Conservation (phyloP, 1,140 invertebrate species). For the Brachionus rotundiformis region DNA sequence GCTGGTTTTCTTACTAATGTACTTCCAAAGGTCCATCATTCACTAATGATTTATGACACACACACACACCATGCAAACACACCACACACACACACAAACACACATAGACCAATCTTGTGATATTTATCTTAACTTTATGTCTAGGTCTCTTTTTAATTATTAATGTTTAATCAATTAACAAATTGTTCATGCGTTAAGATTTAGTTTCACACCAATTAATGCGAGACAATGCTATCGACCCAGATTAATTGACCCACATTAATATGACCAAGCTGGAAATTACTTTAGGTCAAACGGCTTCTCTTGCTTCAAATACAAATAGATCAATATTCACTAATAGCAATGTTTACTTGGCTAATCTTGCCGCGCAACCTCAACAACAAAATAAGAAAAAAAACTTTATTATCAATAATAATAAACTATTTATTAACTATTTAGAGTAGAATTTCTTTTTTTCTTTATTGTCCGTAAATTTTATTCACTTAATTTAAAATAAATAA, state of each 20-base stretch:
- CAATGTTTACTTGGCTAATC: no score
- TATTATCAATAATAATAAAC: no score
- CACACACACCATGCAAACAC: not conserved
- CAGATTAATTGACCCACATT: not conserved
- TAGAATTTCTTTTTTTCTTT: not conserved
- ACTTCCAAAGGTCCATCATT: no score
- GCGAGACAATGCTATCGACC: not conserved
- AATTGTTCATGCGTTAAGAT: conserved; percentile 2
- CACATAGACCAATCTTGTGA: not conserved
- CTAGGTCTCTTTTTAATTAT: not conserved
- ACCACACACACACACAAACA: not conserved
- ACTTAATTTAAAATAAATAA: not conserved
- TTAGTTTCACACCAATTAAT: conserved; percentile 14
- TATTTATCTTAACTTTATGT: not conserved
- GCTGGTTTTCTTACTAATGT: no score
- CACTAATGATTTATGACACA: not conserved
- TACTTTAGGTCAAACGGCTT: not conserved
- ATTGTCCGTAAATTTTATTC: not conserved
- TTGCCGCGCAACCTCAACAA: no score
- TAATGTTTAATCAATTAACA: not conserved
- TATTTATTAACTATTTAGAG: no score
- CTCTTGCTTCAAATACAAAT: no score
- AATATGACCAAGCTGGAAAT: not conserved
- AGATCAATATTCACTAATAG: no score
- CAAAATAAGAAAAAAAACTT: not conserved